Evolutionary conservation across 2,113 vertebrate species (phyloP), one percentile per base, ranked within the genome.

Genomic region (Nannospalax galili): DNA sequence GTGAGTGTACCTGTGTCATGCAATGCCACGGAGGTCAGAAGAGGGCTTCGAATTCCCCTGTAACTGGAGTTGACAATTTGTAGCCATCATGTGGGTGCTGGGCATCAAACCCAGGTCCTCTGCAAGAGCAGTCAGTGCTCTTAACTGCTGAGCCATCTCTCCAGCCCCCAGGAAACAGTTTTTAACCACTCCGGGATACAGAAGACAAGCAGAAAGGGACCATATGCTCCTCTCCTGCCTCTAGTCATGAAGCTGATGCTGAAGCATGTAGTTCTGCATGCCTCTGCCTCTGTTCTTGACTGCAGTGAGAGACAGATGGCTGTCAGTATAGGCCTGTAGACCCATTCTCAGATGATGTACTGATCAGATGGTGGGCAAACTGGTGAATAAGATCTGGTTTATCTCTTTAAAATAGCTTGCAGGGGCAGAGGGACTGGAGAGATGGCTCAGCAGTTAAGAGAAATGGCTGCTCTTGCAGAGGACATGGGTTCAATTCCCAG

Each of bases 361-460:
- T 60, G 69, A 56, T 65, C 65, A 75, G 64, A 81, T 72, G 48
- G 62, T 62, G 35, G 67, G 52, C 84, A 94, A 78, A 62, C 64
- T 40, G 32, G 12, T 62, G 72, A 40, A 52, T 52, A 87, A 84
- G n/a, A 74, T 80, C 58, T 91, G n/a, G 9, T 73, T 94, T 79
- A 67, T 84, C 24, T 75, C 52, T 92, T 77, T 70, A 80, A 65
- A 78, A 79, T 93, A 88, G 26, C 56, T 62, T 85, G 40, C n/a
- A n/a, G 48, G 48, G 48, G 48, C 11, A n/a, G n/a, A n/a, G 48
- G 48, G 11, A 52, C 48, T 52, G 11, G 48, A 52, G 48, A 52
- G 48, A 52, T 11, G 6, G 48, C 11, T 52, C 48, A 52, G 48
- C 11, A 11, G 48, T 52, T 52, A 52, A 11, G 48, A 52, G 48